Base-by-base conservation (phyloP, 2,888 invertebrate genomes). In the Pandemis corylana region DNA sequence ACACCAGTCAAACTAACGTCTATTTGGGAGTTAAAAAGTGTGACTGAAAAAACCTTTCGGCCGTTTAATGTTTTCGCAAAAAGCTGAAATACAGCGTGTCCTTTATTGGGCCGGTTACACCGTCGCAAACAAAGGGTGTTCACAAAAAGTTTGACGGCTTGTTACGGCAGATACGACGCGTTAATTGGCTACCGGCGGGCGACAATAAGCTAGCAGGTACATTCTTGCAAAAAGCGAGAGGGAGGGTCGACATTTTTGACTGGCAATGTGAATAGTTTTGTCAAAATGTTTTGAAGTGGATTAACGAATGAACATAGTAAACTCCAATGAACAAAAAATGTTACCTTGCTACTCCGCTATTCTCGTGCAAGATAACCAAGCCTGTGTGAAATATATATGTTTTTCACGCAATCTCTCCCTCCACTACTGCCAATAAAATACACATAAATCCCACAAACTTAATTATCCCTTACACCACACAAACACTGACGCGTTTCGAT, bases 141-240 rank as follows among this genome's bases (percentile, higher is more conserved):
- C 81, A 81, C 86, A 91, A 90, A 91, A 91, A 91, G 88, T 91
- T 90, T 91, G 91, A 89, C 92, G 87, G 88, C 88, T 92, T 90
- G 91, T 91, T 92, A 90, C 75, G 73, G 78, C 78, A 76, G 78
- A 78, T 80, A 78, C 77, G 77, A 67, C 53, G 62, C 79, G 81
- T 88, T 92, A 91, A 92, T 92, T 92, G 92, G 90, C 87, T 87
- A 86, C 87, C 88, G 87, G 84, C 85, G 86, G 88, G 82, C 41
- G 61, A 62, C 64, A 68, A 49, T 68, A 68, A 71, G 71, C 62
- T 69, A 62, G 53, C 20, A 20, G 56, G 7, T 62, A 63, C 63
- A 46, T 53, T 65, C 53, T 68, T 56, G 20, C 28, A 42, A 15
- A 56, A 70, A 63, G 9, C 42, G 41, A 56, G 65, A 62, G 68